These are phyloP conservation scores for Amblyteles armatorius DNA, from an alignment of 2,888 invertebrate genomes.

Conservation along the genomic window DNA sequence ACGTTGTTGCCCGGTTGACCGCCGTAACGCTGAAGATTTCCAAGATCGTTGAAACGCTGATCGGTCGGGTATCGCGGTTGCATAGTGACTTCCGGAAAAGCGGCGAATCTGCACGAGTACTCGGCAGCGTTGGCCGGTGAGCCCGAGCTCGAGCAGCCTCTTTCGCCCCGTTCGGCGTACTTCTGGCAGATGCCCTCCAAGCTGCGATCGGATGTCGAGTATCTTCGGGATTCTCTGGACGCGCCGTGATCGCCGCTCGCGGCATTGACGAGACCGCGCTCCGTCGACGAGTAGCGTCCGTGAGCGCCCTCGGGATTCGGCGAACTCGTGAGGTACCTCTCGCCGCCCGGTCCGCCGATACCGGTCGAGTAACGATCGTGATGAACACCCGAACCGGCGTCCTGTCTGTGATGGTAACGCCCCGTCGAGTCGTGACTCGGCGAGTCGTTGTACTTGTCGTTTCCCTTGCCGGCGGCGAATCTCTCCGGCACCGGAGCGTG, in stretches of 20 bases:
- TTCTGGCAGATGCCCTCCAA: conserved; percentile 79
- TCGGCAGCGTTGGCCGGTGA: conserved; percentile 77
- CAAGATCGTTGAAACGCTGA: conserved; percentile 79
- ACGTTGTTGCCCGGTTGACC: conserved; percentile 44
- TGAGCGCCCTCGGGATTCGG: conserved; percentile 79
- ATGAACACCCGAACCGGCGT: conserved; percentile 73
- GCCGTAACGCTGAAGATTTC: conserved; percentile 76
- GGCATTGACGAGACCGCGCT: conserved; percentile 71
- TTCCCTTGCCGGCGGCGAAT: conserved; percentile 75
- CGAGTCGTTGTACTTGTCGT: conserved; percentile 75
- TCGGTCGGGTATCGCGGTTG: conserved; percentile 78
- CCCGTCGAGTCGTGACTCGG: conserved; percentile 72
- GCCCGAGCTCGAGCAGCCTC: conserved; percentile 72
- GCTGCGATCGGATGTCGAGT: conserved; percentile 74
- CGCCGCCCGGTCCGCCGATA: conserved; percentile 67
- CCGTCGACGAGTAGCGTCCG: conserved; percentile 80
- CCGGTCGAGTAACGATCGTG: conserved; percentile 76
- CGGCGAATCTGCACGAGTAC: conserved; percentile 73
- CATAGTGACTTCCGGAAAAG: conserved; percentile 75
- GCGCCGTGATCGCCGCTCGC: conserved; percentile 43
- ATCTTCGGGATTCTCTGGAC: conserved; percentile 69
- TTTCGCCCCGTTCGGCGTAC: conserved; percentile 75
- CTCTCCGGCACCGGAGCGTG: conserved; percentile 81
- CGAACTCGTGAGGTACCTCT: conserved; percentile 79
- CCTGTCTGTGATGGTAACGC: conserved; percentile 72